Evolutionary conservation across 2,888 invertebrate genomes (phyloP).

Genomic region (Fragum sueziense): DNA sequence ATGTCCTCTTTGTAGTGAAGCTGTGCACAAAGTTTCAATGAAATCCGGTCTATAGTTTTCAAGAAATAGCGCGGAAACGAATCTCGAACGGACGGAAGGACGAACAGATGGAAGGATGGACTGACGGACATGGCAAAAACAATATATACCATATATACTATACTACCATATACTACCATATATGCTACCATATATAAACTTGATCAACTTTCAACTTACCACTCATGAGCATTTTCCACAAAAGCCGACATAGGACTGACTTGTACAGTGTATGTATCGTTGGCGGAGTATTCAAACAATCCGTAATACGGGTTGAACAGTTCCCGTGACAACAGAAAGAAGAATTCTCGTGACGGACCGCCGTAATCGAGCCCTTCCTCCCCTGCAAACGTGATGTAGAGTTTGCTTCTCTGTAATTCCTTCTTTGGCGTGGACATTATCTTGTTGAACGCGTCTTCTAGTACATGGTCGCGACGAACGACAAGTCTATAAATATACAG

Average conservation of each 20-base stretch:
- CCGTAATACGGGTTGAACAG: slow-evolving; percentile 99
- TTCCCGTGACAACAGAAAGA: slow-evolving; percentile 97
- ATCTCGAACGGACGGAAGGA: too few relatives aligned
- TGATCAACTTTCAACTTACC: slow-evolving; percentile 85
- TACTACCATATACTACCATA: too few relatives aligned
- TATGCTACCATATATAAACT: too few relatives aligned
- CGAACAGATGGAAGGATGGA: too few relatives aligned
- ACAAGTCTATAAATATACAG: slow-evolving; percentile 88
- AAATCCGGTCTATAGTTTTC: too few relatives aligned
- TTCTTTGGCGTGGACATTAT: slow-evolving; percentile 98
- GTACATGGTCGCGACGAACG: slow-evolving; percentile 94
- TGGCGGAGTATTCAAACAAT: slow-evolving; percentile 98
- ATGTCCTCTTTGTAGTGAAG: too few relatives aligned
- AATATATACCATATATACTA: too few relatives aligned
- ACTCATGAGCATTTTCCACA: slow-evolving; percentile 98
- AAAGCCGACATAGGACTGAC: slow-evolving; percentile 95
- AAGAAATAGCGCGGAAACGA: too few relatives aligned
- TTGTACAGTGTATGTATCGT: slow-evolving; percentile 96
- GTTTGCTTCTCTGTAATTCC: slow-evolving; percentile 96
- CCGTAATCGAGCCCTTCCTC: slow-evolving; percentile 99
- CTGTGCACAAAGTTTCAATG: too few relatives aligned
- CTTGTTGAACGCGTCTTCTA: slow-evolving; percentile 97
- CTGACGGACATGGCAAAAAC: too few relatives aligned
- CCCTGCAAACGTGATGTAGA: slow-evolving; percentile 92
- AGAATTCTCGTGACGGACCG: slow-evolving; percentile 98